Percentiles rank a stretch among this genome's conserved stretches.
These are phyloP conservation scores for Dinocampus coccinellae DNA, from an alignment of 2,888 invertebrate species.

Conservation along the genomic window DNA sequence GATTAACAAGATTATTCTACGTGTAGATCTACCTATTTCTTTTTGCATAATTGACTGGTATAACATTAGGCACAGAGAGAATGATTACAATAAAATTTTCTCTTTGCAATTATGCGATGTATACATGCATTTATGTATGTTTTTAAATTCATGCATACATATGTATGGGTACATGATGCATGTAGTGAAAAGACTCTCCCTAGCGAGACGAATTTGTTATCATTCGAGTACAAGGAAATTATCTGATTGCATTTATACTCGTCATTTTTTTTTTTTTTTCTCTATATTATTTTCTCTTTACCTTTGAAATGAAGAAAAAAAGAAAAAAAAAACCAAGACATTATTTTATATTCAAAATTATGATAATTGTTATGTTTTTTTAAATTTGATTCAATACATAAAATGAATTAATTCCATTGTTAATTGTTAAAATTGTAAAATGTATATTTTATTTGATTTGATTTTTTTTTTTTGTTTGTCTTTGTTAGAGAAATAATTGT, in stretches of 20 bases:
- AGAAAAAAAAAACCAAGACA: too few species aligned
- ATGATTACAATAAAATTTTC: conserved; percentile 16
- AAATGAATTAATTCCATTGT: too few species aligned
- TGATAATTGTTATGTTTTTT: too few species aligned
- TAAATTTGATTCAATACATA: too few species aligned
- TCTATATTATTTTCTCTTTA: background rate
- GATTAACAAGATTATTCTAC: background rate
- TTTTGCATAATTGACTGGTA: conserved; percentile 30
- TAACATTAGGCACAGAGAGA: conserved; percentile 19
- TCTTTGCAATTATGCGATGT: conserved; percentile 8
- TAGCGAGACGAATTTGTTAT: conserved; percentile 27
- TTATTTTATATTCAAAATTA: too few species aligned
- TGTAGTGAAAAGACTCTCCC: conserved; percentile 24
- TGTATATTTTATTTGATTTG: too few species aligned
- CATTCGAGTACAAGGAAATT: conserved; percentile 3
- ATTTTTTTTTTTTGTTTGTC: too few species aligned
- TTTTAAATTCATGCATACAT: background rate
- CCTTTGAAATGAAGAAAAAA: too few species aligned
- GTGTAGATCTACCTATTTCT: conserved; percentile 3
- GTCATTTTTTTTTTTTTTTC: background rate
- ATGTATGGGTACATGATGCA: background rate
- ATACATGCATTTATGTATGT: background rate
- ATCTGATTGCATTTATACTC: background rate
- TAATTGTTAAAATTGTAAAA: too few species aligned
- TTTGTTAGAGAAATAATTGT: too few species aligned